phyloP scores from a whole-genome alignment of 2,888 invertebrate species.

The Frankliniella intonsa region DNA sequence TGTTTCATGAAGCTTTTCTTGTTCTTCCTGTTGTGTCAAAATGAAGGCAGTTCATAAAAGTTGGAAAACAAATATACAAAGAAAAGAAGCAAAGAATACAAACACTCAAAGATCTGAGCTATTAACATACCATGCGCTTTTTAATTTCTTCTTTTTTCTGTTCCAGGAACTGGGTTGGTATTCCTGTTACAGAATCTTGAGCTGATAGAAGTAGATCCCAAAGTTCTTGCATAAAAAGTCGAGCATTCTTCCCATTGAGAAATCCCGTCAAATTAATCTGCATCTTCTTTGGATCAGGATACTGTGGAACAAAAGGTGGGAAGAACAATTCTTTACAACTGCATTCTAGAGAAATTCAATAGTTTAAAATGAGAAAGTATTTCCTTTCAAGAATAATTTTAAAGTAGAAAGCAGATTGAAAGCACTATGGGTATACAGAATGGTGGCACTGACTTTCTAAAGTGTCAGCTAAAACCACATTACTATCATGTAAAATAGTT shows the following conservation, averaged over 20 bases:
- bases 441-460: not conserved
- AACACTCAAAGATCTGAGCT: constrained; percentile 29
- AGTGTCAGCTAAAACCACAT: constrained; percentile 39
- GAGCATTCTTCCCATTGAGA: constrained; percentile 93
- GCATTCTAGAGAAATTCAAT: not conserved
- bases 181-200: constrained; percentile 91
- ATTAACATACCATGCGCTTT: constrained; percentile 66
- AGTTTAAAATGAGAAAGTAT: not conserved
- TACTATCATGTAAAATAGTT: not conserved
- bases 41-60: constrained; percentile 34
- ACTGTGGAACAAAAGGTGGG: constrained; percentile 51
- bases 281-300: constrained; percentile 96
- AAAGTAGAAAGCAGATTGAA: not conserved
- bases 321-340: not conserved
- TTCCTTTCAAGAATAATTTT: not conserved
- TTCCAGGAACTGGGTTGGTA: constrained; percentile 90
- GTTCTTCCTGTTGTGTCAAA: constrained; percentile 59
- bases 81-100: constrained; percentile 33
- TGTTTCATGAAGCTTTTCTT: constrained; percentile 60
- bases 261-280: constrained; percentile 99
- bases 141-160: constrained; percentile 96
- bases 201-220: constrained; percentile 95
- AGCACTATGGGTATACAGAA: not conserved
- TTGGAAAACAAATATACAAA: not conserved
- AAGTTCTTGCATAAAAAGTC: constrained; percentile 95